phyloP scores from a whole-genome alignment of 2,888 invertebrate species.

The Elegia similella region DNA sequence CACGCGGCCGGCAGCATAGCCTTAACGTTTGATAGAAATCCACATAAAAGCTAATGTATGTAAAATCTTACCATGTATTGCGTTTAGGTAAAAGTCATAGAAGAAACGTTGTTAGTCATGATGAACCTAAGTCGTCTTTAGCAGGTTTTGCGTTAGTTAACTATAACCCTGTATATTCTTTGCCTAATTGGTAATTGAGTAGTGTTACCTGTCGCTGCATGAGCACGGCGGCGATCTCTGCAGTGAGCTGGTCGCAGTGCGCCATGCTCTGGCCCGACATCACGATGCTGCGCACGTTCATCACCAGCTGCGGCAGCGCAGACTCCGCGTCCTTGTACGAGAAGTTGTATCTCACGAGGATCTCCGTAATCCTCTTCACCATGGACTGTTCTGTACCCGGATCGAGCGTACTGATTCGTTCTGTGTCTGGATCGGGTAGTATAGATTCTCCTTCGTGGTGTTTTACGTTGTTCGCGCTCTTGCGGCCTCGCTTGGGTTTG shows the following conservation, averaged over 20 bases:
- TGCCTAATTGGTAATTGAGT: too few species aligned
- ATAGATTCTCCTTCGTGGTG: not conserved
- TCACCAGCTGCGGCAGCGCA: conserved; percentile 36
- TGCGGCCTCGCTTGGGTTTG: not conserved
- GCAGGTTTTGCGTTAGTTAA: too few species aligned
- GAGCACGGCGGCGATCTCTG: conserved; percentile 52
- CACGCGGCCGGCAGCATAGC: too few species aligned
- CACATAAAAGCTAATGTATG: too few species aligned
- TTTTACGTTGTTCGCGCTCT: not conserved
- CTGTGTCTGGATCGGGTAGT: not conserved
- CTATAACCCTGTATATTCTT: too few species aligned
- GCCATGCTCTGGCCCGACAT: conserved; percentile 33
- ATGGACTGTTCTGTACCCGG: conserved; percentile 29
- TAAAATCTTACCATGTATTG: too few species aligned
- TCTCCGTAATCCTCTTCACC: conserved; percentile 44
- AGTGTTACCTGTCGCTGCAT: conserved; percentile 27
- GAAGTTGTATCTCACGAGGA: conserved; percentile 46
- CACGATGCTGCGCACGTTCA: conserved; percentile 40
- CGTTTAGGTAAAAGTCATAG: too few species aligned
- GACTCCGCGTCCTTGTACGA: conserved; percentile 30
- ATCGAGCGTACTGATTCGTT: not conserved
- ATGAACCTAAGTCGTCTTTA: too few species aligned
- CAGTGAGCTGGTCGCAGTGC: conserved; percentile 41
- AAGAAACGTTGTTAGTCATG: too few species aligned
- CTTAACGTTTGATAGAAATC: too few species aligned